phyloP scores from a whole-genome alignment of 2,888 invertebrate genomes.

The Cerastoderma edule region DNA sequence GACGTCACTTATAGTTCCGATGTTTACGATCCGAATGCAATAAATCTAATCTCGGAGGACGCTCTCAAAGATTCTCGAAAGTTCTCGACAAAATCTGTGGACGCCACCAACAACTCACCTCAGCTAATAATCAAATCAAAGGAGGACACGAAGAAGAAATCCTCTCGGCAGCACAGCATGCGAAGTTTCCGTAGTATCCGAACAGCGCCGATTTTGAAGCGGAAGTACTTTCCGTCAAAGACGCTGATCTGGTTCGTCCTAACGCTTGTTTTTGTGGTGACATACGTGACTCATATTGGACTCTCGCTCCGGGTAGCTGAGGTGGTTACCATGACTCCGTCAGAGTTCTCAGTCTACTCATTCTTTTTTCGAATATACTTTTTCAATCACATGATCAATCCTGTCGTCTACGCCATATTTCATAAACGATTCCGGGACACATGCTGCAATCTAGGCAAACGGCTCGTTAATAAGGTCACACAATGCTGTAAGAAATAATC shows the following conservation, averaged over 20 bases:
- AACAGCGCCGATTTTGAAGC: conserved; percentile 31
- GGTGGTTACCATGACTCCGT: conserved; percentile 42
- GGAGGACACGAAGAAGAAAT: conserved; percentile 17
- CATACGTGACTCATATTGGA: conserved; percentile 45
- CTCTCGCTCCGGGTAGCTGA: conserved; percentile 34
- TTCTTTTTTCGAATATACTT: conserved; percentile 58
- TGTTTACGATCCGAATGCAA: conserved; percentile 45
- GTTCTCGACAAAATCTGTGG: neutral
- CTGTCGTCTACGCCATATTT: conserved; percentile 56
- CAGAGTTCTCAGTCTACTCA: conserved; percentile 44
- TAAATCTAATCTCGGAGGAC: conserved; percentile 7
- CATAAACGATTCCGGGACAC: conserved; percentile 51
- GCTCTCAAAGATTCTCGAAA: neutral
- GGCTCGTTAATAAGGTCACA: conserved; percentile 26
- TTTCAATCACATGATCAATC: conserved; percentile 57
- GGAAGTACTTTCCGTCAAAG: conserved; percentile 47
- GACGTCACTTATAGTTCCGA: conserved; percentile 51
- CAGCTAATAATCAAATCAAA: conserved; percentile 14
- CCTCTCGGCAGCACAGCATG: conserved; percentile 33
- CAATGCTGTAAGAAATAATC: conserved; percentile 10
- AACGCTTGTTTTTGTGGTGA: conserved; percentile 52
- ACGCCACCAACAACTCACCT: neutral
- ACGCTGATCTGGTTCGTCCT: conserved; percentile 59
- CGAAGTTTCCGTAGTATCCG: conserved; percentile 39
- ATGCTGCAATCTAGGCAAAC: conserved; percentile 36